Evolutionary conservation across 2,113 vertebrate species (phyloP).

Genomic region (Lagenorhynchus albirostris): DNA sequence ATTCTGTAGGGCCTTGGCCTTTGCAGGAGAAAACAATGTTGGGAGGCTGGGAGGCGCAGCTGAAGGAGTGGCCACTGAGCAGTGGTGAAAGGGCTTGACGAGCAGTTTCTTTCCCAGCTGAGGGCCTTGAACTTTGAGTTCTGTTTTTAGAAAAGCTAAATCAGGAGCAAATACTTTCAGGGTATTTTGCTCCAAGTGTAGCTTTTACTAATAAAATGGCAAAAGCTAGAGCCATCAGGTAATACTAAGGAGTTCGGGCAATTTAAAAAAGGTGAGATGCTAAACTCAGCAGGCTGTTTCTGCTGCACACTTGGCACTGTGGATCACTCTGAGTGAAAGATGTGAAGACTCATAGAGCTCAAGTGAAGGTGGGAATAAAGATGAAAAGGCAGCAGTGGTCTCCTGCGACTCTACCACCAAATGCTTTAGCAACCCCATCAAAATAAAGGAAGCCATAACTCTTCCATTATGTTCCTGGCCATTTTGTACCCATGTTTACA

Average conservation of each 20-base stretch:
- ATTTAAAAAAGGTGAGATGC: background rate
- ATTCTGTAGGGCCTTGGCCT: constrained; percentile 44
- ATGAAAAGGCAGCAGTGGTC: background rate
- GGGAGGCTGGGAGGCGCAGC: background rate
- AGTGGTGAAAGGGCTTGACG: background rate
- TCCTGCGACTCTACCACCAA: background rate
- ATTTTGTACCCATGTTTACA: background rate
- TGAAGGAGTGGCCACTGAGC: background rate
- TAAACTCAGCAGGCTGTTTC: background rate
- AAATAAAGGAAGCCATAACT: background rate
- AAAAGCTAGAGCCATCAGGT: constrained; percentile 15
- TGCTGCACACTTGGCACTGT: background rate
- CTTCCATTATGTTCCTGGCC: background rate
- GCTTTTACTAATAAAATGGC: constrained; percentile 21
- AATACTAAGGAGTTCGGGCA: background rate
- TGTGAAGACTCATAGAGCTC: background rate
- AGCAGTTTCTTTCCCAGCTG: constrained; percentile 55
- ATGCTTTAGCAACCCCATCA: background rate
- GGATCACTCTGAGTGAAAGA: background rate
- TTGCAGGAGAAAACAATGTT: constrained; percentile 38
- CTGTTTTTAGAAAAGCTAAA: constrained; percentile 73
- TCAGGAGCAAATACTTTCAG: constrained; percentile 52
- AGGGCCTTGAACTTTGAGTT: constrained; percentile 65
- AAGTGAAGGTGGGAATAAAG: background rate
- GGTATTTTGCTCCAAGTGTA: constrained; percentile 26